A percentile compares a stretch with the other conserved stretches of the same genome.
Evolutionary conservation across 2,888 invertebrate genomes (phyloP).

Genomic region (Xestia rhomboidea): DNA sequence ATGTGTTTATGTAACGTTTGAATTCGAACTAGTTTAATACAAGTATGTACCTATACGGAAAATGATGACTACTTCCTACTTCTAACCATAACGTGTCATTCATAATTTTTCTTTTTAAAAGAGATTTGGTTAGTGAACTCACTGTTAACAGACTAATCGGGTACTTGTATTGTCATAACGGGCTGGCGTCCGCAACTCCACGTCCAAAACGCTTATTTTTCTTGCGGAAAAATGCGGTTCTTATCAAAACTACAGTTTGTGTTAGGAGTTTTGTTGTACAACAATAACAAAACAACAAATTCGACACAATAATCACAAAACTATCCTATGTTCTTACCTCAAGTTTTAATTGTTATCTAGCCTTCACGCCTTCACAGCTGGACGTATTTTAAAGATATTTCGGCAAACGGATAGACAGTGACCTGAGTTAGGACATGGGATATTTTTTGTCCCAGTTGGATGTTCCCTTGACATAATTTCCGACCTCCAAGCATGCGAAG

Average conservation of each 20-base stretch:
- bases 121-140: not conserved
- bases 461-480: not conserved
- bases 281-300: not conserved
- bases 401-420: not conserved
- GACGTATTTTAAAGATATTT: not conserved
- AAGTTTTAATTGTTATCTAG: too few relatives aligned
- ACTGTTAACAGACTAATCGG: not conserved
- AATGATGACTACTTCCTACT: not conserved
- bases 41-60: not conserved
- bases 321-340: not conserved
- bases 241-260: not conserved
- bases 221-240: too few relatives aligned
- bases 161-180: too few relatives aligned
- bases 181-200: too few relatives aligned
- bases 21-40: slow-evolving; percentile 1
- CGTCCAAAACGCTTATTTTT: too few relatives aligned
- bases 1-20: slow-evolving; percentile 27
- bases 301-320: not conserved
- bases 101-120: not conserved
- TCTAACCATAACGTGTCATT: not conserved
- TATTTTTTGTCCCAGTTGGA: not conserved
- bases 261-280: not conserved
- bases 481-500: not conserved
- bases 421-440: not conserved
- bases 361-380: not conserved